These are phyloP conservation scores for Cyphomyrus plagiostoma DNA, from an alignment of 2,113 vertebrate species.

Conservation along the genomic window DNA sequence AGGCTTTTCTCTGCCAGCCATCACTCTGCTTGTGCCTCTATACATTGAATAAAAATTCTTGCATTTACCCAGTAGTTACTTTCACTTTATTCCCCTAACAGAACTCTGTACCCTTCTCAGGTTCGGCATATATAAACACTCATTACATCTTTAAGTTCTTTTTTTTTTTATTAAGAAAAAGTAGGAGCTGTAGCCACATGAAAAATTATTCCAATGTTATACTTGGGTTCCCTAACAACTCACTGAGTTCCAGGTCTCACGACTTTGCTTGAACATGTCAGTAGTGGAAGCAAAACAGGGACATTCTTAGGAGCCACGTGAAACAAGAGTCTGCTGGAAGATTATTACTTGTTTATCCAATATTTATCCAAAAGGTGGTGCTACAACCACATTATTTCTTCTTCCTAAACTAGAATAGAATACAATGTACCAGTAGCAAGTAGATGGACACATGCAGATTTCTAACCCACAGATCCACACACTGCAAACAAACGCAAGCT, in stretches of 20 bases:
- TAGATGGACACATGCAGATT: not conserved
- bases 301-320: not conserved
- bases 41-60: not conserved
- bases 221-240: not conserved
- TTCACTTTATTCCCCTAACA: not conserved
- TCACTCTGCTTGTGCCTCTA: not conserved
- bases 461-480: not conserved
- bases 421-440: not conserved
- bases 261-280: not conserved
- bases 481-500: not conserved
- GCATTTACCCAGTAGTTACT: not conserved
- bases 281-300: not conserved
- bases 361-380: not conserved
- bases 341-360: not conserved
- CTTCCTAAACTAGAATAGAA: not conserved
- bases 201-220: not conserved
- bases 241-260: not conserved
- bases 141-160: not conserved
- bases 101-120: not conserved
- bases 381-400: not conserved
- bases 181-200: not conserved
- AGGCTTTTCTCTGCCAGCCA: not conserved
- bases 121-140: not conserved
- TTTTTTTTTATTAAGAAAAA: not conserved
- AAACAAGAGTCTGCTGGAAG: not conserved